Conservation (phyloP, 2,113 vertebrate genomes). For the Heterotis niloticus region DNA sequence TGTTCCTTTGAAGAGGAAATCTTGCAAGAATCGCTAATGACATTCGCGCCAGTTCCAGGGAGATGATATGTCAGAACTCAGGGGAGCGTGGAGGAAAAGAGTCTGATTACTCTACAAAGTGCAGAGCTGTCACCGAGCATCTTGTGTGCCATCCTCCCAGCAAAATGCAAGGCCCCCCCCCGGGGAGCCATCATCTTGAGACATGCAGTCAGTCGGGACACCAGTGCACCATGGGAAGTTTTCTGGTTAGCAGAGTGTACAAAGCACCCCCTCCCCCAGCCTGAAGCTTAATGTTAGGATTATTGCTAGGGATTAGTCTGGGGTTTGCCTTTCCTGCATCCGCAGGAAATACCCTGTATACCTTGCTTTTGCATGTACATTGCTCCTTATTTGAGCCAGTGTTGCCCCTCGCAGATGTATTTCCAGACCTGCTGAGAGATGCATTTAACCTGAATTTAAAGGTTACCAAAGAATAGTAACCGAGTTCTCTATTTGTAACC, state of each 20-base stretch:
- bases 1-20: constrained; percentile 7
- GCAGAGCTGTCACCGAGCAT: constrained; percentile 50
- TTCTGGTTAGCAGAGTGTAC: neutral
- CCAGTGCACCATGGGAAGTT: constrained; percentile 13
- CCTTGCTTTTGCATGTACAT: too few species aligned
- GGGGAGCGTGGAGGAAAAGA: constrained; percentile 1
- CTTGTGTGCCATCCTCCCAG: constrained; percentile 29
- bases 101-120: constrained; percentile 37
- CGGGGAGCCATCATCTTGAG: constrained; percentile 24
- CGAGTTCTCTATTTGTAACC: too few species aligned
- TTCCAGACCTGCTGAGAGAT: too few species aligned
- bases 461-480: too few species aligned
- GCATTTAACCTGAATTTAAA: too few species aligned
- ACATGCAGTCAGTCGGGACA: constrained; percentile 17
- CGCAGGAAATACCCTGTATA: too few species aligned
- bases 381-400: too few species aligned
- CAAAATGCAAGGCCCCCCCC: constrained; percentile 25
- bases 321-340: too few species aligned
- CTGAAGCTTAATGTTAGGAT: too few species aligned
- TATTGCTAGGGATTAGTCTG: too few species aligned
- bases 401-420: too few species aligned
- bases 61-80: constrained; percentile 13
- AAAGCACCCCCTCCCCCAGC: neutral
- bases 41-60: constrained; percentile 14
- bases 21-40: constrained; percentile 18